A percentile compares a stretch with the other conserved stretches of the same genome.
phyloP scores from a whole-genome alignment of 2,888 invertebrate species.

The Tachina grossa region DNA sequence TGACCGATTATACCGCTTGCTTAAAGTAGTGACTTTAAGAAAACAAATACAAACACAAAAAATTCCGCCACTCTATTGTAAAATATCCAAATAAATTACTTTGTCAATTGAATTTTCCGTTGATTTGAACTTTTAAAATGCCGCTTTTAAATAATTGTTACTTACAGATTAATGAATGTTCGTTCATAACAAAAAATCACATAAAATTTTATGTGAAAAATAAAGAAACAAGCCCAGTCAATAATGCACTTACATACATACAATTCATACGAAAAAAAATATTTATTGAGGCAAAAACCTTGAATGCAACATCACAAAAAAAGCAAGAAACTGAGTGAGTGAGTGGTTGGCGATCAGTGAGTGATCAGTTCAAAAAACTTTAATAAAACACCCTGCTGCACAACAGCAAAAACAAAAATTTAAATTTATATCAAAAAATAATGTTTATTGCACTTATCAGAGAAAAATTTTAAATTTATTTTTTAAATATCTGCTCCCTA shows the following conservation, averaged over 20 bases:
- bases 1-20: neutral
- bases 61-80: neutral
- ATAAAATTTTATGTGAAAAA: slow-evolving; percentile 34
- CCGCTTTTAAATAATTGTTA: slow-evolving; percentile 44
- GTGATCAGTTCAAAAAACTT: slow-evolving; percentile 19
- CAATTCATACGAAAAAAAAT: neutral
- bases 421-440: slow-evolving; percentile 6
- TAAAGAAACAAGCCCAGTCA: slow-evolving; percentile 18
- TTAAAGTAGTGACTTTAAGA: neutral
- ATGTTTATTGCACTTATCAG: slow-evolving; percentile 47
- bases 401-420: neutral
- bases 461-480: neutral
- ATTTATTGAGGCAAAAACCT: slow-evolving; percentile 29
- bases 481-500: neutral
- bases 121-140: slow-evolving; percentile 22
- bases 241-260: neutral
- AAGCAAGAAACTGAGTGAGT: neutral
- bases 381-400: neutral
- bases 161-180: slow-evolving; percentile 6
- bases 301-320: slow-evolving; percentile 32
- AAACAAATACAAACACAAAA: neutral
- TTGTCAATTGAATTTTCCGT: slow-evolving; percentile 24
- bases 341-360: neutral
- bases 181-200: neutral
- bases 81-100: slow-evolving; percentile 32